phyloP scores from a whole-genome alignment of 2,113 vertebrate genomes.

The Rutilus rutilus region DNA sequence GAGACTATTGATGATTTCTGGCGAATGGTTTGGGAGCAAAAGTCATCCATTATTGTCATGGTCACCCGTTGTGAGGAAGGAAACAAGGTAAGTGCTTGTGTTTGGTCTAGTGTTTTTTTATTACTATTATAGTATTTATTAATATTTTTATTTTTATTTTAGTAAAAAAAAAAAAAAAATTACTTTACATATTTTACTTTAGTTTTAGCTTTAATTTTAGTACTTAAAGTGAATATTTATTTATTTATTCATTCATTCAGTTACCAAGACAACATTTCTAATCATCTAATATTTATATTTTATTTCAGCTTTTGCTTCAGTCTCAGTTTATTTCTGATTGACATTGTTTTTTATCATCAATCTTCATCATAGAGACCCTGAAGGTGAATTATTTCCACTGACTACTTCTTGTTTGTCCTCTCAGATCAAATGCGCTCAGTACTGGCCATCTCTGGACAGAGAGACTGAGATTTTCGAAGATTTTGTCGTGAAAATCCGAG shows the following conservation, averaged over 20 bases:
- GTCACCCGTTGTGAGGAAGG: constrained; percentile 96
- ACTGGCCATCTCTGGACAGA: constrained; percentile 86
- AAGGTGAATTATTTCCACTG: background rate
- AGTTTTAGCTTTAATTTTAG: too few species aligned
- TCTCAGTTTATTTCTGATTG: too few species aligned
- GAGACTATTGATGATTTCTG: constrained; percentile 94
- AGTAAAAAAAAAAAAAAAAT: background rate
- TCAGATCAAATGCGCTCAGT: constrained; percentile 93
- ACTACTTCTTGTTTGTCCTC: constrained; percentile 41
- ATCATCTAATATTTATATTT: too few species aligned
- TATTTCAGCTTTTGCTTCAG: too few species aligned
- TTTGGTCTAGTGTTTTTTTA: background rate
- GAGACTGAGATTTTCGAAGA: constrained; percentile 82
- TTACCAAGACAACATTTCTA: too few species aligned
- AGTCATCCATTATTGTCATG: constrained; percentile 96
- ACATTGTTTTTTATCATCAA: too few species aligned
- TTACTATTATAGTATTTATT: constrained; percentile 1
- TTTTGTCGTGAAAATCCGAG: constrained; percentile 82
- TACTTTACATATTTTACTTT: background rate
- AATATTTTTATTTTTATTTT: background rate
- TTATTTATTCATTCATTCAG: too few species aligned
- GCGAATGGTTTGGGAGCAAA: constrained; percentile 99
- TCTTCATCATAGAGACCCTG: too few species aligned
- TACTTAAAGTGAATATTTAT: too few species aligned
- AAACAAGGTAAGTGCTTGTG: constrained; percentile 80